Percentiles rank a stretch among this genome's conserved stretches.
Conservation (phyloP, 2,888 invertebrate genomes). For the Torymus tubicola region DNA sequence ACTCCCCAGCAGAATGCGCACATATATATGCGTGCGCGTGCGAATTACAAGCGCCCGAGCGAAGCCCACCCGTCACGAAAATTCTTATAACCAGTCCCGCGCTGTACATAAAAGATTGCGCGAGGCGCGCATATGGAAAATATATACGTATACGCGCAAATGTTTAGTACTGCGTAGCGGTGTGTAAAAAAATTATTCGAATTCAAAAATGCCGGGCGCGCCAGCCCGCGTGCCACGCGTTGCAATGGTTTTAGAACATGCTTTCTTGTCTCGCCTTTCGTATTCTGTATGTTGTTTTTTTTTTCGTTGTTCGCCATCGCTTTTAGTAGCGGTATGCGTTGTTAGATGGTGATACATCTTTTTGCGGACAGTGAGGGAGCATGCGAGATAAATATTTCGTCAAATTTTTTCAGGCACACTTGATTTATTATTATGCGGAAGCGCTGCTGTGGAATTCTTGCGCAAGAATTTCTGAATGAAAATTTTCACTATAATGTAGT, state of each 20-base stretch:
- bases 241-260: not conserved
- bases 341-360: too few relatives aligned
- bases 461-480: too few relatives aligned
- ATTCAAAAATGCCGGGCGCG: constrained; percentile 1
- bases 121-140: not conserved
- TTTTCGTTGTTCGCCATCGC: too few relatives aligned
- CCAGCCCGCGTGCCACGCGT: not conserved
- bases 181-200: constrained; percentile 5
- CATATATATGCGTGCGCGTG: not conserved
- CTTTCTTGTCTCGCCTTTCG: not conserved
- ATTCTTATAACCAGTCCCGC: constrained; percentile 32
- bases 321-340: too few relatives aligned
- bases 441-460: too few relatives aligned
- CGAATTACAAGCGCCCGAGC: constrained; percentile 46
- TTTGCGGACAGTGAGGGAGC: too few relatives aligned
- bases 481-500: too few relatives aligned
- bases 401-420: too few relatives aligned
- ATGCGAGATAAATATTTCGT: too few relatives aligned
- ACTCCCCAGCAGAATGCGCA: not conserved
- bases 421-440: too few relatives aligned
- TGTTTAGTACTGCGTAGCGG: not conserved
- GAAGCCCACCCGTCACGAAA: constrained; percentile 26
- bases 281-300: too few relatives aligned
- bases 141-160: not conserved
- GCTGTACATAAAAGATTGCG: constrained; percentile 36